Percentiles rank a stretch among this genome's conserved stretches.
Evolutionary conservation across 2,797 vertebrate genomes (phyloP).

Genomic region (Falco rusticolus): DNA sequence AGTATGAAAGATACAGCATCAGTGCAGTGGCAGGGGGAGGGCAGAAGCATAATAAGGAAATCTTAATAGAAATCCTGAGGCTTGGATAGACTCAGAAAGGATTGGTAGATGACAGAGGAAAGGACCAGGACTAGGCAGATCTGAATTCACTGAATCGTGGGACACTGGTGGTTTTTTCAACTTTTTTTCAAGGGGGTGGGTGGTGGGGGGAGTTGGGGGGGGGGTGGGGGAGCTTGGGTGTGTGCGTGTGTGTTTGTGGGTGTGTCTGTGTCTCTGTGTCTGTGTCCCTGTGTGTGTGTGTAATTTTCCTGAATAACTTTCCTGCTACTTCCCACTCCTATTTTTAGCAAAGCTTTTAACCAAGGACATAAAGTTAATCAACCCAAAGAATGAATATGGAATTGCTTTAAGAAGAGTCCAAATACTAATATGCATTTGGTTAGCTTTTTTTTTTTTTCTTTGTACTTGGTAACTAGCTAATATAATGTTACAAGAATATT

Average conservation of each 20-base stretch:
- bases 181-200: neutral
- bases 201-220: no score
- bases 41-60: neutral
- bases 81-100: neutral
- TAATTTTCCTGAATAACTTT: neutral
- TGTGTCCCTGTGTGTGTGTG: no score
- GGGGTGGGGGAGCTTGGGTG: no score
- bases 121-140: neutral
- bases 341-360: constrained; percentile 44
- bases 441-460: neutral
- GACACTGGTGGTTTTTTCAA: neutral
- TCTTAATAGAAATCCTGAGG: neutral
- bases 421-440: neutral
- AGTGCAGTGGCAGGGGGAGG: neutral
- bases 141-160: neutral
- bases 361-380: constrained; percentile 44
- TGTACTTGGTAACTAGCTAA: neutral
- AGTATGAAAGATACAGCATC: neutral
- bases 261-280: no score
- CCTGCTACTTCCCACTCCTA: neutral
- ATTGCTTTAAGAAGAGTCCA: neutral
- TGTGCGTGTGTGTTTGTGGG: no score
- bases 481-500: neutral
- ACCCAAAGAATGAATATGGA: neutral
- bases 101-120: neutral